Evolutionary conservation across 2,888 invertebrate species (phyloP).

Genomic region (Idaea straminata): DNA sequence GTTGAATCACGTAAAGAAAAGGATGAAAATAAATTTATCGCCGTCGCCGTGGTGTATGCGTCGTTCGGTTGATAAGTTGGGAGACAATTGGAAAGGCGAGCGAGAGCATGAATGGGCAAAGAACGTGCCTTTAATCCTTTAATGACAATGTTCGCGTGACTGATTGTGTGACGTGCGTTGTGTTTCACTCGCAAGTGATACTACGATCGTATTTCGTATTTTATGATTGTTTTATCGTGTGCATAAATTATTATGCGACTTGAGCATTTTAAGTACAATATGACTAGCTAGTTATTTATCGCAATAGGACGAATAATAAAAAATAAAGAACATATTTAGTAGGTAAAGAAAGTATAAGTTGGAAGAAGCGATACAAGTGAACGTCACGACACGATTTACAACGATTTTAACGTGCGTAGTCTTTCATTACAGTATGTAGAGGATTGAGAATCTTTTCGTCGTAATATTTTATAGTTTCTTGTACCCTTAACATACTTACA

Average conservation of each 20-base stretch:
- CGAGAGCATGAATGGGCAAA: constrained; percentile 69
- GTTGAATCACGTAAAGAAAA: constrained; percentile 58
- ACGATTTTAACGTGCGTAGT: too few relatives aligned
- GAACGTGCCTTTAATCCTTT: constrained; percentile 55
- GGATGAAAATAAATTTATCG: constrained; percentile 78
- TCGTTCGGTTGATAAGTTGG: constrained; percentile 55
- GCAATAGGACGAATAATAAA: too few relatives aligned
- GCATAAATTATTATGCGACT: background rate
- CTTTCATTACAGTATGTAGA: too few relatives aligned
- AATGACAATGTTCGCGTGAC: constrained; percentile 56
- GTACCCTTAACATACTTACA: too few relatives aligned
- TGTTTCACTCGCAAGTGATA: constrained; percentile 11
- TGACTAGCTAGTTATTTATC: background rate
- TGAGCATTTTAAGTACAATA: background rate
- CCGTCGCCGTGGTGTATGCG: constrained; percentile 60
- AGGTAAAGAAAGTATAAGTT: too few relatives aligned
- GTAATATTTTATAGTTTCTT: too few relatives aligned
- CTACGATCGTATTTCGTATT: constrained; percentile 2
- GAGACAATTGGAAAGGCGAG: constrained; percentile 53
- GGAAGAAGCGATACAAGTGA: too few relatives aligned
- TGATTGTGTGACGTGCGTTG: constrained; percentile 43
- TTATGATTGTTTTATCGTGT: constrained; percentile 11
- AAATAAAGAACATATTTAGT: too few relatives aligned
- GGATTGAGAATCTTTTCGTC: too few relatives aligned
- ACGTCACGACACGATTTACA: too few relatives aligned